phyloP scores from a whole-genome alignment of 1,140 invertebrate genomes.

The Babylonia areolata region DNA sequence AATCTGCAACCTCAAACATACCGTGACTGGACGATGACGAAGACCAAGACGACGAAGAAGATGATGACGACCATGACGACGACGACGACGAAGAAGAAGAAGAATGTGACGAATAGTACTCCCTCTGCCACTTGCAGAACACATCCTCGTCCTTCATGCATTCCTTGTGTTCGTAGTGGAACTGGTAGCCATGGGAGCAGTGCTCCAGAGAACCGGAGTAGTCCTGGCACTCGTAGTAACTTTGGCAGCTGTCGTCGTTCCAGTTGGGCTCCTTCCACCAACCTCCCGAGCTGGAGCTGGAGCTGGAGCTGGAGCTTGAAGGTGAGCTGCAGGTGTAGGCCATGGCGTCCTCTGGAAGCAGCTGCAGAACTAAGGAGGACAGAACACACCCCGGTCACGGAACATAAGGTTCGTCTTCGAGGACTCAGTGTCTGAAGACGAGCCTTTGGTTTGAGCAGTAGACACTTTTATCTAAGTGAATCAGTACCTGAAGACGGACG shows the following conservation, averaged over 20 bases:
- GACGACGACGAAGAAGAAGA: too few species aligned
- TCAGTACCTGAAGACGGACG: too few species aligned
- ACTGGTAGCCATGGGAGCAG: constrained; percentile 34
- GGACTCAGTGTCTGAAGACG: too few species aligned
- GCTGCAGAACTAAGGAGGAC: background rate
- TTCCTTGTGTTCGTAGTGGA: constrained; percentile 23
- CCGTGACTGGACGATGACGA: too few species aligned
- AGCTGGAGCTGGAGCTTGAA: background rate
- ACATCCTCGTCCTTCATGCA: constrained; percentile 31
- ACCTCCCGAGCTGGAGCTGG: constrained; percentile 8
- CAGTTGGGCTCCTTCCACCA: constrained; percentile 18
- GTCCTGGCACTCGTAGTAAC: constrained; percentile 31
- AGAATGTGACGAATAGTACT: background rate
- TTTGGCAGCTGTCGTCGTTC: constrained; percentile 16
- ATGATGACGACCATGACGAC: too few species aligned
- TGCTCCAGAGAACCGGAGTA: constrained; percentile 4
- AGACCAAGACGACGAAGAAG: too few species aligned
- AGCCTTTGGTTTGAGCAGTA: too few species aligned
- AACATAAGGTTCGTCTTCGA: too few species aligned
- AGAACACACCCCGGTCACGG: too few species aligned
- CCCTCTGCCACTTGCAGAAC: constrained; percentile 30
- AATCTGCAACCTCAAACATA: too few species aligned
- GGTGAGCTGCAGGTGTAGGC: background rate
- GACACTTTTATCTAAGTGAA: too few species aligned
- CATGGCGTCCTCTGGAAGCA: background rate